These are phyloP conservation scores for Melanotaenia pygmaea DNA, from an alignment of 2,797 vertebrate species.

Conservation along the genomic window DNA sequence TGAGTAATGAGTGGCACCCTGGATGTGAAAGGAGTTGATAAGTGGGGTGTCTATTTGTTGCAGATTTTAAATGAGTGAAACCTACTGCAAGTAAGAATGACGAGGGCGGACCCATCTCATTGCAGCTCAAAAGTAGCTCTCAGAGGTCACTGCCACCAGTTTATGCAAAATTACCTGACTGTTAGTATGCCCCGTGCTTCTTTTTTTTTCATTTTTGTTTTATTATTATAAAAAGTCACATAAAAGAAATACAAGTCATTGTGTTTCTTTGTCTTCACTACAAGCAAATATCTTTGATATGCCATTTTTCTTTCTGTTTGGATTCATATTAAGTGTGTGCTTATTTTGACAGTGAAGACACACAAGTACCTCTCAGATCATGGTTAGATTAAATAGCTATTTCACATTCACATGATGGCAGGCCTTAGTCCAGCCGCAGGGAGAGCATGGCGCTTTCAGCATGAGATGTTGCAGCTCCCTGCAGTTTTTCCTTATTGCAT, in stretches of 20 bases:
- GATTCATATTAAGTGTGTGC: conserved; percentile 10
- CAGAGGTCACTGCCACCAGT: conserved; percentile 36
- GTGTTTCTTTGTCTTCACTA: neutral
- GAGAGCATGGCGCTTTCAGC: conserved; percentile 53
- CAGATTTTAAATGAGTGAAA: conserved; percentile 32
- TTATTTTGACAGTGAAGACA: conserved; percentile 30
- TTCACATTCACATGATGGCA: conserved; percentile 43
- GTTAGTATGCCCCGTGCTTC: neutral
- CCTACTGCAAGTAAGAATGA: conserved; percentile 23
- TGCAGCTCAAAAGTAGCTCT: conserved; percentile 18
- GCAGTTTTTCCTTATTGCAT: conserved; percentile 61
- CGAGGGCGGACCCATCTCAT: conserved; percentile 28
- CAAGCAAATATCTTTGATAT: neutral
- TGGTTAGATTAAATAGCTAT: conserved; percentile 48
- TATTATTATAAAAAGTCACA: conserved; percentile 13
- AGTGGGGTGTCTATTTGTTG: conserved; percentile 64
- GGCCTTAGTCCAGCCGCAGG: conserved; percentile 46
- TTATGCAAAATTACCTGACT: neutral
- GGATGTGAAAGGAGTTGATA: conserved; percentile 67
- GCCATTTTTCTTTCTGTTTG: conserved; percentile 2
- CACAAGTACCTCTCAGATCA: conserved; percentile 34
- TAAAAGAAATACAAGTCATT: conserved; percentile 2
- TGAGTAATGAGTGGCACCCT: conserved; percentile 77
- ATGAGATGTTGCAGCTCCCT: conserved; percentile 64
- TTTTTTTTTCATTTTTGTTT: neutral